phyloP scores from a whole-genome alignment of 2,797 vertebrate species.

The Halcyon badia region DNA sequence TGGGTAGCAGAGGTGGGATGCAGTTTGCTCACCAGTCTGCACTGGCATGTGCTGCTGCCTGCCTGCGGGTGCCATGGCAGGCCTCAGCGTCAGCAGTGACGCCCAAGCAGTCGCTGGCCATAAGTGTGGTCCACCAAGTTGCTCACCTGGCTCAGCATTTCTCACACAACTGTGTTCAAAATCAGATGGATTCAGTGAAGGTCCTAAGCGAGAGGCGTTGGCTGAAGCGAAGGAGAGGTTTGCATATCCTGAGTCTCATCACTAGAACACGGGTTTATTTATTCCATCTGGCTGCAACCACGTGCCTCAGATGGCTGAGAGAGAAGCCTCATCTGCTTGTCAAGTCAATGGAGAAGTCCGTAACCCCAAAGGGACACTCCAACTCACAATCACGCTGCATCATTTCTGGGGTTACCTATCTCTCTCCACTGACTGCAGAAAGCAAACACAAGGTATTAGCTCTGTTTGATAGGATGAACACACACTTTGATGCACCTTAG shows the following conservation, averaged over 20 bases:
- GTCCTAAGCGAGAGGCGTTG: not conserved
- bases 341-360: not conserved
- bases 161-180: not conserved
- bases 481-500: not conserved
- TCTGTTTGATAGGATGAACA: not conserved
- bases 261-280: not conserved
- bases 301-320: not conserved
- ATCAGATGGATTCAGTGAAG: not conserved
- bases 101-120: not conserved
- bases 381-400: not conserved
- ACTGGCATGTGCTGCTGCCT: not conserved
- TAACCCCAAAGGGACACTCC: not conserved
- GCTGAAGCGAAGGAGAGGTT: not conserved
- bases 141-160: not conserved
- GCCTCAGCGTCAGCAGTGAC: not conserved
- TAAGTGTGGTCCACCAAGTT: not conserved
- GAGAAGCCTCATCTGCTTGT: not conserved
- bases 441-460: not conserved
- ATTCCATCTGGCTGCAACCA: not conserved
- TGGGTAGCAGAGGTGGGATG: not conserved
- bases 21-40: not conserved
- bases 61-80: not conserved
- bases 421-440: not conserved
- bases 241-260: not conserved
- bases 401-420: not conserved